phyloP scores from a whole-genome alignment of 1,140 invertebrate species.

The Eriocheir sinensis region DNA sequence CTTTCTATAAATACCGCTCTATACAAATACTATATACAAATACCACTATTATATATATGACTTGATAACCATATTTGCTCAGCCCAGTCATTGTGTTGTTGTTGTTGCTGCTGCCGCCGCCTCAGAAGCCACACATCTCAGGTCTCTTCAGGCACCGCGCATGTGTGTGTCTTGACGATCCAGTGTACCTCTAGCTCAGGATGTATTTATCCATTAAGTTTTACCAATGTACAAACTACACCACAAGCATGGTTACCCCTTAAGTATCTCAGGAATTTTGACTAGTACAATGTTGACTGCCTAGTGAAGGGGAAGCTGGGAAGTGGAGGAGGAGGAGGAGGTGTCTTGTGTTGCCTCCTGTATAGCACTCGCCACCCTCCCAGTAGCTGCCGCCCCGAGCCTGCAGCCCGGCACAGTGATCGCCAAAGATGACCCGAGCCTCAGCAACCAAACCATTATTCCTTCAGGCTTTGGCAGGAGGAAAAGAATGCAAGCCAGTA shows the following conservation, averaged over 20 bases:
- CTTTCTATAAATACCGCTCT: neutral
- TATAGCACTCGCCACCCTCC: neutral
- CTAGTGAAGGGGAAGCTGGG: neutral
- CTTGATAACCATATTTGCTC: neutral
- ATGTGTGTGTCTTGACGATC: constrained; percentile 25
- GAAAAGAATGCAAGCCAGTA: too few species aligned
- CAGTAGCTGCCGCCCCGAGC: too few species aligned
- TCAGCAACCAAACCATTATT: too few species aligned
- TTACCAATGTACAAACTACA: constrained; percentile 65
- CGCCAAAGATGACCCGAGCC: too few species aligned
- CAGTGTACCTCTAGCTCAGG: constrained; percentile 63
- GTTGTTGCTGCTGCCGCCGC: constrained; percentile 9
- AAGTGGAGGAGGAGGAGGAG: neutral
- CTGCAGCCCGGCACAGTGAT: too few species aligned
- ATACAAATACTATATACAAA: constrained; percentile 24
- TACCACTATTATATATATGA: constrained; percentile 26
- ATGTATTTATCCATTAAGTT: constrained; percentile 72
- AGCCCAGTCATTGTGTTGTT: constrained; percentile 18
- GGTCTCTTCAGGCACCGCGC: constrained; percentile 9
- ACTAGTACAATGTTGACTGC: constrained; percentile 67
- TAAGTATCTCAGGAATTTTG: constrained; percentile 72
- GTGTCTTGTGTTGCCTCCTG: neutral
- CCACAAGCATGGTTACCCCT: constrained; percentile 62
- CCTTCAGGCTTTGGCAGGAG: too few species aligned
- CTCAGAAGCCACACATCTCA: constrained; percentile 15